Evolutionary conservation across 2,797 vertebrate species (phyloP).

Genomic region (Thamnophis elegans): DNA sequence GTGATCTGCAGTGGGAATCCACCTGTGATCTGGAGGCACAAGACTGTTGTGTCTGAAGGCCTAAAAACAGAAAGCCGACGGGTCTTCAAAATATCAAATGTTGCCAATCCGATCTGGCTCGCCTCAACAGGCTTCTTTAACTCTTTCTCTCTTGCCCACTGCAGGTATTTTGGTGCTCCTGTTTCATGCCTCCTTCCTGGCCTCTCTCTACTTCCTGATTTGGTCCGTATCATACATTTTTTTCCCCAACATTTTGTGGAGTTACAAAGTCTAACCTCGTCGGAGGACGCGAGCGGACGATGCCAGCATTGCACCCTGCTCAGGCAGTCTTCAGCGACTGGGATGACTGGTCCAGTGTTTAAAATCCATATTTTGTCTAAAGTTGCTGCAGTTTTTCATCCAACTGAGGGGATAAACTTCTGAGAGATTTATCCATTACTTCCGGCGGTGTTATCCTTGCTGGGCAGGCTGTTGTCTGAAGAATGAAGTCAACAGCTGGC

Average conservation of each 20-base stretch:
- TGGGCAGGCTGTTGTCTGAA: neutral
- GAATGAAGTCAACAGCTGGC: neutral
- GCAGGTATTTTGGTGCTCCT: conserved; percentile 82
- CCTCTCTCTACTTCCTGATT: conserved; percentile 85
- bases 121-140: rapidly evolving
- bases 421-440: neutral
- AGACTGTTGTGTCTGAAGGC: neutral
- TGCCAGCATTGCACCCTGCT: neutral
- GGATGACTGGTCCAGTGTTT: neutral
- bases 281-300: neutral
- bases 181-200: conserved; percentile 77
- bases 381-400: conserved; percentile 48
- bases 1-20: neutral
- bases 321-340: neutral
- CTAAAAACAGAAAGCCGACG: neutral
- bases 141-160: neutral
- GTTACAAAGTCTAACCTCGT: conserved; percentile 72
- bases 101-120: neutral
- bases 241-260: conserved; percentile 88
- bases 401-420: neutral
- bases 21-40: neutral
- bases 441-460: neutral
- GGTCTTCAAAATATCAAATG: neutral
- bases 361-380: neutral
- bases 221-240: conserved; percentile 92